Base-by-base conservation (phyloP, 2,797 vertebrate species). In the Iguana delicatissima region DNA sequence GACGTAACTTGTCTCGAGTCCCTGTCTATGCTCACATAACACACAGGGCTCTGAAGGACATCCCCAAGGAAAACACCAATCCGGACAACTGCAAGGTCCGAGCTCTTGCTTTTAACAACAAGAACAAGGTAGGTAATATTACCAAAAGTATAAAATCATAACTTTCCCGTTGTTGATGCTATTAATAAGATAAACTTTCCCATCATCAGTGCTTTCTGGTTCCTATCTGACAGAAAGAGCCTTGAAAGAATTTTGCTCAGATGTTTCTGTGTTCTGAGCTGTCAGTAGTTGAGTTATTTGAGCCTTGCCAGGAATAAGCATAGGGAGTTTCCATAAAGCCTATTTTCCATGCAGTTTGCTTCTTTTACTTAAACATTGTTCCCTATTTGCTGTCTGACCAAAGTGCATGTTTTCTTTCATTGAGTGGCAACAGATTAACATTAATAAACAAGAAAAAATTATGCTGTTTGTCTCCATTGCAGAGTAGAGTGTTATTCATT, bases 11-110 rank as follows among this genome's bases (percentile, higher is more conserved):
- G 72, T 97, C 98, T 76, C 96, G 96, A 2, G 98, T 99, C 57
- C 99, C 99, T 64, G 97, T 98, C 83, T 99, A 99, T 64, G 98
- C 98, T 85, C 99, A 99, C 94, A 99, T 99, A 94, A 98, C 98
- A 91, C 98, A 99, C 95, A 98, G 98, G 24, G 98, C 98, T 91
- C 98, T 99, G 93, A 98, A 99, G 95, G 99, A 99, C 95, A 99
- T 99, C 92, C 99, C 99, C 32, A 99, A 99, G 95, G 99, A 99
- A 94, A 98, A 98, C 93, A 99, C 98, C 93, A 99, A 99, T 92
- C 99, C 99, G 12, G 98, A 99, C 94, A 99, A 99, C 95, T 99
- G 99, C 96, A 99, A 99, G 97, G 99, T 99, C 90, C 98, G 99
- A 7, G 99, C 99, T 35, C 91, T 99, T 93, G 99, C 99, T 95